Evolutionary conservation across 2,797 vertebrate genomes (phyloP).

Genomic region (Peromyscus attwateri): DNA sequence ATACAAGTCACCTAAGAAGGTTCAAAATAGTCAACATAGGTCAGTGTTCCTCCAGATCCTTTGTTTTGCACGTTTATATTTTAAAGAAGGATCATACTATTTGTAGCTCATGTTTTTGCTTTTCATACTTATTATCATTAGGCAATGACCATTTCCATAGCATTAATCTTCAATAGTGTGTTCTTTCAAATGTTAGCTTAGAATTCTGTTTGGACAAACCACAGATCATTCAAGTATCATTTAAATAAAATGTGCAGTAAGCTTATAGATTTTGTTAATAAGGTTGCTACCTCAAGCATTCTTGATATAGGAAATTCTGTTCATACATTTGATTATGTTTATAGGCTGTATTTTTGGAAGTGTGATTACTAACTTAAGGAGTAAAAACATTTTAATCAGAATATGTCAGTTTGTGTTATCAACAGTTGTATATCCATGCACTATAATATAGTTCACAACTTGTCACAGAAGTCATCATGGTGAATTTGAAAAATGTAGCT

Average conservation of each 20-base stretch:
- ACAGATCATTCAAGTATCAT: slow-evolving; percentile 34
- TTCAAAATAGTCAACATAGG: background rate
- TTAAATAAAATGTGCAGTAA: slow-evolving; percentile 36
- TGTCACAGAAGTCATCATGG: background rate
- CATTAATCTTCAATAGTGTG: slow-evolving; percentile 43
- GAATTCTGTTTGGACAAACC: slow-evolving; percentile 18
- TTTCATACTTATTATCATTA: slow-evolving; percentile 53
- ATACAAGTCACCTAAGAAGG: slow-evolving; percentile 4
- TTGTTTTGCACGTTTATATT: slow-evolving; percentile 6
- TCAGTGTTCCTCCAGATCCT: background rate
- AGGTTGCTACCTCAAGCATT: background rate
- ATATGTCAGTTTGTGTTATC: background rate
- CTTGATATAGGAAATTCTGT: background rate
- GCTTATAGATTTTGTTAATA: slow-evolving; percentile 39
- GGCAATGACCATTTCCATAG: slow-evolving; percentile 24
- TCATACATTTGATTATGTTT: slow-evolving; percentile 11
- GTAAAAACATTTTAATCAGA: slow-evolving; percentile 7
- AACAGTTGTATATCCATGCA: background rate
- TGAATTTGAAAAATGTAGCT: slow-evolving; percentile 6
- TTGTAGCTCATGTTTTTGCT: background rate
- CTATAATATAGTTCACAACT: background rate
- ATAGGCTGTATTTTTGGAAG: background rate
- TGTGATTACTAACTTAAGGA: background rate
- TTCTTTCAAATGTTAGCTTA: slow-evolving; percentile 44
- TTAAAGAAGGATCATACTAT: background rate